phyloP scores from a whole-genome alignment of 2,113 vertebrate genomes.

The Sorex araneus region DNA sequence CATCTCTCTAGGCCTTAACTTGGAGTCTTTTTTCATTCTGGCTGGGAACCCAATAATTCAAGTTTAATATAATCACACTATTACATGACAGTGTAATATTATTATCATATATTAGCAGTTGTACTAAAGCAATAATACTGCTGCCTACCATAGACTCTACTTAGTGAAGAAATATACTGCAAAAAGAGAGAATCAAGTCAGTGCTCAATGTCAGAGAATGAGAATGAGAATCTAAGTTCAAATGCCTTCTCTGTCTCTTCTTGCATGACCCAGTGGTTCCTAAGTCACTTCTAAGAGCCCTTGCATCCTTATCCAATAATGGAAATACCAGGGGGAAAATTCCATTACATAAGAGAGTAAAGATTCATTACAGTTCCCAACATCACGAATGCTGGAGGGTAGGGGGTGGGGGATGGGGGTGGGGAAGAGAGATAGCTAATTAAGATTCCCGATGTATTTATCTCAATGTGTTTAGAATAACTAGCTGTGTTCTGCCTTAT shows the following conservation, averaged over 20 bases:
- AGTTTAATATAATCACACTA: too few relatives aligned
- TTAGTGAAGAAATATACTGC: neutral
- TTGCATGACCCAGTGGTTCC: neutral
- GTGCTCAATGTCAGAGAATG: neutral
- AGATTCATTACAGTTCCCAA: conserved; percentile 1
- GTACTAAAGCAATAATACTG: too few relatives aligned
- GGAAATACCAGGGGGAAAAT: neutral
- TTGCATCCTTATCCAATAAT: conserved; percentile 22
- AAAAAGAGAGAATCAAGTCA: neutral
- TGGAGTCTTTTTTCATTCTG: neutral
- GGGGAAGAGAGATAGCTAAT: neutral
- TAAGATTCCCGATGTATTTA: neutral
- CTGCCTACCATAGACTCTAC: neutral
- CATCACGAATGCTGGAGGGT: neutral
- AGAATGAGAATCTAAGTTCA: conserved; percentile 18
- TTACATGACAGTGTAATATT: too few relatives aligned
- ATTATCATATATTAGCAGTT: too few relatives aligned
- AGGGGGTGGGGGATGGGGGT: too few relatives aligned
- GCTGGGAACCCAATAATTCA: neutral
- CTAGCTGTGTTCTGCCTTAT: neutral
- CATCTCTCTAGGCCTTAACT: too few relatives aligned
- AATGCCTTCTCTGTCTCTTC: neutral
- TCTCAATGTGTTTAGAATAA: conserved; percentile 9
- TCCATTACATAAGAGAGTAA: conserved; percentile 4
- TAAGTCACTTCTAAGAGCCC: neutral